A percentile compares a stretch with the other conserved stretches of the same genome.
Evolutionary conservation across 2,113 vertebrate genomes (phyloP).

Genomic region (Laticauda colubrina): DNA sequence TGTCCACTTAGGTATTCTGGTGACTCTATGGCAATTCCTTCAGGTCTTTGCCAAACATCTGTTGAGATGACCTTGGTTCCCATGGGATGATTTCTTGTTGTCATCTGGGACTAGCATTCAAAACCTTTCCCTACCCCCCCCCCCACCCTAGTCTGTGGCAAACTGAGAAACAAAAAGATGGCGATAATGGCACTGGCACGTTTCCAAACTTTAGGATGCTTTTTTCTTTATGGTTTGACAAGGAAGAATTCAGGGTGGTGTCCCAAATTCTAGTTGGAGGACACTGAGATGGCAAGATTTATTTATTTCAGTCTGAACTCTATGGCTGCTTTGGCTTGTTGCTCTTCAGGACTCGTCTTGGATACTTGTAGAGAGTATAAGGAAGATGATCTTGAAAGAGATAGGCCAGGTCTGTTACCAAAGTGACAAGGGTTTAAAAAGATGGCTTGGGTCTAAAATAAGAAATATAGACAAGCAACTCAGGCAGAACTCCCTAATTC

Average conservation of each 20-base stretch:
- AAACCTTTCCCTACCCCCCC: too few species aligned
- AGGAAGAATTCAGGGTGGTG: background rate
- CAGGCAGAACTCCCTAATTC: background rate
- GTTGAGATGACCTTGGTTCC: too few species aligned
- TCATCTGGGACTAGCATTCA: too few species aligned
- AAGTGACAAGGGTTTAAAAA: background rate
- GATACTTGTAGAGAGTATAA: background rate
- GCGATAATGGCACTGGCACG: too few species aligned
- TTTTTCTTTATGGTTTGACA: background rate
- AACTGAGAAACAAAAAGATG: too few species aligned
- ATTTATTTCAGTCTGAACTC: background rate
- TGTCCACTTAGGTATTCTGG: too few species aligned
- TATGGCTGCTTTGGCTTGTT: background rate
- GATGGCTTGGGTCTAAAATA: background rate
- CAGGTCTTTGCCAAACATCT: too few species aligned
- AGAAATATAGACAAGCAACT: background rate
- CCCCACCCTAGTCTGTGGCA: too few species aligned
- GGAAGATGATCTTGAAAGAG: background rate
- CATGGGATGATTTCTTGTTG: too few species aligned
- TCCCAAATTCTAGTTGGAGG: background rate
- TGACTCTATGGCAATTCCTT: too few species aligned
- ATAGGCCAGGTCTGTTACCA: background rate
- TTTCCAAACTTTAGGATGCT: too few species aligned
- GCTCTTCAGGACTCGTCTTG: background rate
- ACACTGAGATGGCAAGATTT: background rate